A percentile compares a stretch with the other conserved stretches of the same genome.
phyloP scores from a whole-genome alignment of 2,888 invertebrate genomes.

The Lasioglossum malachurum region DNA sequence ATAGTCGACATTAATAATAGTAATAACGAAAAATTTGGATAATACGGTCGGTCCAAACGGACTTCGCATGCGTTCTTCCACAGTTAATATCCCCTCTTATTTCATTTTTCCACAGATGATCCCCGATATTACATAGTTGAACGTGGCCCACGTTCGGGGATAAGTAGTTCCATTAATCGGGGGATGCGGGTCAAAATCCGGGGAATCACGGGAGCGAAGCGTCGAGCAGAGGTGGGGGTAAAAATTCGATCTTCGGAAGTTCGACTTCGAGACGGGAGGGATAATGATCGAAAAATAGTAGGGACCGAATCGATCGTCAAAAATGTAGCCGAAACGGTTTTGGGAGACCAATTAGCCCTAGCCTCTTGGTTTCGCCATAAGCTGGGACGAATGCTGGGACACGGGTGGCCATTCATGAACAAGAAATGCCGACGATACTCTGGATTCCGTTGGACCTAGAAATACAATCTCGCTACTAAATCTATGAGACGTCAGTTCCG shows the following conservation, averaged over 20 bases:
- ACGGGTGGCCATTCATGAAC: conserved; percentile 78
- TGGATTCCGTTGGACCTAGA: conserved; percentile 31
- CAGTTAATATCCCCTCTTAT: neutral
- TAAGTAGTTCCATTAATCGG: conserved; percentile 29
- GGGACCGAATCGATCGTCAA: conserved; percentile 70
- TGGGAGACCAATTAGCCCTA: conserved; percentile 74
- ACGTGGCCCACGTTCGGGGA: neutral
- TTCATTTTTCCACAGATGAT: neutral
- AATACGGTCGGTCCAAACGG: neutral
- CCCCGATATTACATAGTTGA: conserved; percentile 10
- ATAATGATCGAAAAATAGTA: conserved; percentile 77
- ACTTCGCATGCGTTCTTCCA: neutral
- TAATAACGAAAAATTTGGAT: conserved; percentile 1
- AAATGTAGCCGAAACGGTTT: conserved; percentile 33
- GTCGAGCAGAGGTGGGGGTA: conserved; percentile 24
- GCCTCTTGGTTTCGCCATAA: conserved; percentile 46
- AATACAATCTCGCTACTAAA: conserved; percentile 61
- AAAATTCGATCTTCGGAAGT: conserved; percentile 66
- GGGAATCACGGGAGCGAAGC: conserved; percentile 27
- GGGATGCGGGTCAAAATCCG: conserved; percentile 32
- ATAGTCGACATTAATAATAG: neutral
- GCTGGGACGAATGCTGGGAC: conserved; percentile 74
- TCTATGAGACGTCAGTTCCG: conserved; percentile 32
- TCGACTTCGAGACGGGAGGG: conserved; percentile 49
- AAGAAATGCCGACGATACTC: conserved; percentile 77